Evolutionary conservation across 2,888 invertebrate genomes (phyloP).

Genomic region (Dynastes hyllus): DNA sequence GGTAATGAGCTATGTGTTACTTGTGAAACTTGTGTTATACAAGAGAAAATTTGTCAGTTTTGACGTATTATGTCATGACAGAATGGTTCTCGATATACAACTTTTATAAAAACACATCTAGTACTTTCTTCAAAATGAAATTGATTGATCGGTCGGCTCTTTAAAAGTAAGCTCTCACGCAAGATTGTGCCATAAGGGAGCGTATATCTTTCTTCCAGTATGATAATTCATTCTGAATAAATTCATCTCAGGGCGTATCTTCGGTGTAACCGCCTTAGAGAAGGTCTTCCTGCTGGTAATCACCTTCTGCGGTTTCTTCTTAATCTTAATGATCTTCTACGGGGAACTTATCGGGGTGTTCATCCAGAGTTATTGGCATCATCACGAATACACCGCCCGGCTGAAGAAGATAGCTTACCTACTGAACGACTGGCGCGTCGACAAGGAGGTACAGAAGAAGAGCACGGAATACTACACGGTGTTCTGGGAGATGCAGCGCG

Average conservation of each 20-base stretch:
- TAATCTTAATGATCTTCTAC: conserved; percentile 54
- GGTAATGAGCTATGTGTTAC: no score
- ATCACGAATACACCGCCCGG: conserved; percentile 49
- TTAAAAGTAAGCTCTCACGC: no score
- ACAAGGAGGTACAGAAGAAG: conserved; percentile 49
- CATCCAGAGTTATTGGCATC: conserved; percentile 49
- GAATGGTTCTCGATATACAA: no score
- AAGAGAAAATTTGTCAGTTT: no score
- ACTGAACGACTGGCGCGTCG: conserved; percentile 52
- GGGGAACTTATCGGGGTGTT: conserved; percentile 53
- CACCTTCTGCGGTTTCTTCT: conserved; percentile 52
- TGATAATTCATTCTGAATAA: neutral
- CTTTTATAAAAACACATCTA: no score
- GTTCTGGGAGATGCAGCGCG: conserved; percentile 73
- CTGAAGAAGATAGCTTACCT: conserved; percentile 52
- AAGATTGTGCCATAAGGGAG: no score
- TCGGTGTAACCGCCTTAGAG: conserved; percentile 41
- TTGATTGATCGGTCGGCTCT: no score
- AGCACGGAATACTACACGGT: conserved; percentile 71
- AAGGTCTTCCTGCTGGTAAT: conserved; percentile 36
- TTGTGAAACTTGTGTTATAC: no score
- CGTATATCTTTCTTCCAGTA: no score
- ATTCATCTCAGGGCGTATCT: conserved; percentile 20
- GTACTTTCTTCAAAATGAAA: no score
- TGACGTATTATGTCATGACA: no score